Conservation (phyloP, 1,140 invertebrate species). For the Phocides pigmalion region DNA sequence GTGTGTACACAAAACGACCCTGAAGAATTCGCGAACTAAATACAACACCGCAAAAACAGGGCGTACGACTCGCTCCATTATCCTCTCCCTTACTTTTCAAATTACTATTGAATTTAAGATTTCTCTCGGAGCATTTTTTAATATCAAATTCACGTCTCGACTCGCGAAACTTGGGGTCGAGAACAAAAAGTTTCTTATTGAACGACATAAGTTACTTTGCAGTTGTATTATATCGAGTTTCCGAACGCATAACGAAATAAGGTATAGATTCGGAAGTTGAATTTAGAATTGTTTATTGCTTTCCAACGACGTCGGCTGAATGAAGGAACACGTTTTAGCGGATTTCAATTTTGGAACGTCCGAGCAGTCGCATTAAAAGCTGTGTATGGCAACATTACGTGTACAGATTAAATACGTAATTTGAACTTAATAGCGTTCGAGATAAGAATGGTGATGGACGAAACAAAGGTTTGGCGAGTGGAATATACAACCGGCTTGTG, state of each 20-base stretch:
- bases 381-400: conserved; percentile 24
- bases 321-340: conserved; percentile 71
- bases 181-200: conserved; percentile 68
- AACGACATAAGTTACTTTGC: conserved; percentile 55
- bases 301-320: conserved; percentile 63
- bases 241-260: conserved; percentile 61
- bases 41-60: conserved; percentile 81
- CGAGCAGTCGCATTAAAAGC: conserved; percentile 24
- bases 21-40: conserved; percentile 77
- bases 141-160: conserved; percentile 78
- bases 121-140: conserved; percentile 77
- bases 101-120: conserved; percentile 82
- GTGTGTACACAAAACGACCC: conserved; percentile 76
- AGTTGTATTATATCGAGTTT: conserved; percentile 47
- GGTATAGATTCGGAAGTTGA: conserved; percentile 60
- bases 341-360: conserved; percentile 57
- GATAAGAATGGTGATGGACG: conserved; percentile 44
- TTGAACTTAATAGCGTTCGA: conserved; percentile 52
- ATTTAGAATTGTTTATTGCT: conserved; percentile 54
- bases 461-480: conserved; percentile 41
- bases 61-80: conserved; percentile 70
- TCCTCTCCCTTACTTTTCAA: conserved; percentile 72
- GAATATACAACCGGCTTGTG: conserved; percentile 61
- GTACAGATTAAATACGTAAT: conserved; percentile 41
- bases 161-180: conserved; percentile 65